Base-by-base conservation (phyloP, 2,888 invertebrate genomes). In the Hirtodrosophila cameraria region DNA sequence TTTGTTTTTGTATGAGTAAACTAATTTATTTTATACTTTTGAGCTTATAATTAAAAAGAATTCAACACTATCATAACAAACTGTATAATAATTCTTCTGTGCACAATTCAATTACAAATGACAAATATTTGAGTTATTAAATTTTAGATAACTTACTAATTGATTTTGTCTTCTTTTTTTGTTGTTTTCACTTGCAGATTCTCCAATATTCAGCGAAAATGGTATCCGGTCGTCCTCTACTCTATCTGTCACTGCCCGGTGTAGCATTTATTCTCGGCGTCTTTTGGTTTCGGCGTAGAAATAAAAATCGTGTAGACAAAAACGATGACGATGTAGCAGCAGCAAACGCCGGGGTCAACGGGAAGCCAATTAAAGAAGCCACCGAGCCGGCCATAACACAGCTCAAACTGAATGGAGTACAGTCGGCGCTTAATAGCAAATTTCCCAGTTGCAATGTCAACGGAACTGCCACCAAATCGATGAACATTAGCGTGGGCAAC, bases 281-380 rank as follows among this genome's bases (percentile, higher is more conserved):
- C 90, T 94, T 90, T 83, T 96, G 96, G 96, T 95, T 94, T 94
- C 94, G 94, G 92, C 95, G 94, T 92, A 95, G 94, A 92, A 94
- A 90, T 85, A 90, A 94, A 92, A 88, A 85, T 75, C 86, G 87
- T 69, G 54, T 82, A 78, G 85, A 84, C 59, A 82, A 78, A 61
- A 75, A 63, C 64, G 88, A 79, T 64, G 81, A 75, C 53, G 88
- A 80, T 43, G 77, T n/a, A n/a, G n/a, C n/a, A n/a, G n/a, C n/a
- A n/a, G n/a, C 75, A 46, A 68, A 49, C 36, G 66, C 65, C 48
- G 59, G 27, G 8, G 75, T 75, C 61, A 75, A 74, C 38, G 68
- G 63, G 8, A 79, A 74, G 60, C 49, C 55, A 33, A 9, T 53
- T 43, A 77, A 74, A 39, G 75, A 69, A 39, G 55, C 48, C 50